Percentiles rank a stretch among this genome's conserved stretches.
These are phyloP conservation scores for Diachasma alloeum DNA, from an alignment of 1,140 invertebrate genomes.

Conservation along the genomic window DNA sequence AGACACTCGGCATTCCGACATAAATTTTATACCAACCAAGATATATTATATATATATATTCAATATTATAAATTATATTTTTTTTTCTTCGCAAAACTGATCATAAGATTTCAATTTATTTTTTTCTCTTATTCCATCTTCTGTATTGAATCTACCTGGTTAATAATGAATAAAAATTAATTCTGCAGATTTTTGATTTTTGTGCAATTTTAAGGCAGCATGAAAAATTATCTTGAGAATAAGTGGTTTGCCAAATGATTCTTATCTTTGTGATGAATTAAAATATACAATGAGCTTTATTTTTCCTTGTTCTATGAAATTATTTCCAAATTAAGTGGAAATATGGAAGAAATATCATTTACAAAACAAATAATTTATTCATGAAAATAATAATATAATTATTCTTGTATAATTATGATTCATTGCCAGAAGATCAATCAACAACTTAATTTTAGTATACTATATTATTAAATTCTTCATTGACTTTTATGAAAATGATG, in stretches of 20 bases:
- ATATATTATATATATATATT: conserved; percentile 2
- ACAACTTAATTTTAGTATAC: not conserved
- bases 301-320: not conserved
- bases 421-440: not conserved
- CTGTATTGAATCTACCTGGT: not conserved
- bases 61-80: not conserved
- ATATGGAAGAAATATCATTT: not conserved
- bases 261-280: too few relatives aligned
- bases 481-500: not conserved
- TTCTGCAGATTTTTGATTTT: not conserved
- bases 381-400: not conserved
- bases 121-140: not conserved
- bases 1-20: conserved; percentile 81
- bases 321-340: not conserved
- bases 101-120: not conserved
- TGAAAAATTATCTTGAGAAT: too few relatives aligned
- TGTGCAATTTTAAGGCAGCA: too few relatives aligned
- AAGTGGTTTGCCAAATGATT: too few relatives aligned
- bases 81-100: not conserved
- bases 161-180: not conserved
- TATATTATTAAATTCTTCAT: not conserved
- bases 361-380: not conserved
- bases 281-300: too few relatives aligned
- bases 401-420: not conserved
- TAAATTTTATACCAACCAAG: conserved; percentile 36